Evolutionary conservation across 1,140 invertebrate species (phyloP).

Genomic region (Drosophila leontia): DNA sequence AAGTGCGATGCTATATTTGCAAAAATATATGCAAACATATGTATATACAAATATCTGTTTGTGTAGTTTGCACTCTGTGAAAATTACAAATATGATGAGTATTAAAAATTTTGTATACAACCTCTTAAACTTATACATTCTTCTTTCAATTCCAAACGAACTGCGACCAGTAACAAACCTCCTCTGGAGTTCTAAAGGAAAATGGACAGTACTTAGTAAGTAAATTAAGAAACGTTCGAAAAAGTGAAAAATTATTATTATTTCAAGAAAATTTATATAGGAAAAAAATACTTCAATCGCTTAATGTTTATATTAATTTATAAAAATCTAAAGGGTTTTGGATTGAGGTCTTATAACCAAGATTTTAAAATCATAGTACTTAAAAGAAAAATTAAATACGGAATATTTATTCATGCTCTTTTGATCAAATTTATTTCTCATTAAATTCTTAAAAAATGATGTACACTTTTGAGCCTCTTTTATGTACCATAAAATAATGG

Average conservation of each 20-base stretch:
- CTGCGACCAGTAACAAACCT: not conserved
- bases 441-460: not conserved
- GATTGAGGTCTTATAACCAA: too few species aligned
- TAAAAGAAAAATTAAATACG: too few species aligned
- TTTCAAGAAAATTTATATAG: too few species aligned
- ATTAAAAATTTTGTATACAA: not conserved
- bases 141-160: not conserved
- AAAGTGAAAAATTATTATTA: not conserved
- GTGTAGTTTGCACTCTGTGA: not conserved
- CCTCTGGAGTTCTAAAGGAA: not conserved
- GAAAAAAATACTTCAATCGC: too few species aligned
- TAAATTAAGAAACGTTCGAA: not conserved
- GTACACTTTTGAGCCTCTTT: not conserved
- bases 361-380: too few species aligned
- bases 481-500: not conserved
- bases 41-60: not conserved
- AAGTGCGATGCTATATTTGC: conserved; percentile 12
- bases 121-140: not conserved
- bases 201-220: not conserved
- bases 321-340: too few species aligned
- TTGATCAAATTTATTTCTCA: not conserved
- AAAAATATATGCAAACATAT: not conserved
- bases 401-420: too few species aligned
- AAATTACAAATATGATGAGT: not conserved
- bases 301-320: too few species aligned